Conservation (phyloP, 2,797 vertebrate genomes). For the Sebastes vulpes region DNA sequence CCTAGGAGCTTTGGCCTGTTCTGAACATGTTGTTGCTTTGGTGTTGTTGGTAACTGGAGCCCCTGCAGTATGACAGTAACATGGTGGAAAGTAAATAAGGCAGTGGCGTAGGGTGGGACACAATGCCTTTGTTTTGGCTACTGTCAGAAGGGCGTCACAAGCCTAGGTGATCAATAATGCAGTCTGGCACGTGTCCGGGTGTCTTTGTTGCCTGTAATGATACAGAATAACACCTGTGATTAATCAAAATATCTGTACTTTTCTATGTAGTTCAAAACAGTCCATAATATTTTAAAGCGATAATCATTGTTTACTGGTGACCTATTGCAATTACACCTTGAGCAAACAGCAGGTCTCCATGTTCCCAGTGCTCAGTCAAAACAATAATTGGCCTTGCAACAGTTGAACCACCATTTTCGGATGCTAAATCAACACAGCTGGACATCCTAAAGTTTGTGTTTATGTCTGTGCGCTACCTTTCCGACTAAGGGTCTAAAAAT, state of each 20-base stretch:
- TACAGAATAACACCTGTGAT: not conserved
- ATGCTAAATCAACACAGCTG: conserved; percentile 84
- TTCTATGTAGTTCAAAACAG: not conserved
- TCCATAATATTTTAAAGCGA: not conserved
- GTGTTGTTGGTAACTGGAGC: conserved; percentile 67
- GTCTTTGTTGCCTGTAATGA: not conserved
- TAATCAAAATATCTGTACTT: not conserved
- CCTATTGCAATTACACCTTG: conserved; percentile 33
- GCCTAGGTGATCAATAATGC: conserved; percentile 66
- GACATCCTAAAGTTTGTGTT: conserved; percentile 85
- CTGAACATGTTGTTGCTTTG: conserved; percentile 56
- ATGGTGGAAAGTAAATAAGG: conserved; percentile 70
- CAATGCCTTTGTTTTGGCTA: conserved; percentile 66
- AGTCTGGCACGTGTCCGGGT: conserved; percentile 34
- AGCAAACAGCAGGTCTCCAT: conserved; percentile 42
- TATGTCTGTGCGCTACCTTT: conserved; percentile 86
- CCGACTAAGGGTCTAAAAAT: conserved; percentile 78
- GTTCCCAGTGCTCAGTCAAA: conserved; percentile 69
- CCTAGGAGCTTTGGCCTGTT: conserved; percentile 71
- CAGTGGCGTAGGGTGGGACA: conserved; percentile 20
- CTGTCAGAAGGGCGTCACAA: conserved; percentile 55
- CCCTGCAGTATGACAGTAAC: conserved; percentile 28
- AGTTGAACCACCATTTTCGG: conserved; percentile 67
- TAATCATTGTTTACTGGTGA: conserved; percentile 15
- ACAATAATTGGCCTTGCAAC: conserved; percentile 59